phyloP scores from a whole-genome alignment of 1,140 invertebrate species.

The Argopecten irradians region DNA sequence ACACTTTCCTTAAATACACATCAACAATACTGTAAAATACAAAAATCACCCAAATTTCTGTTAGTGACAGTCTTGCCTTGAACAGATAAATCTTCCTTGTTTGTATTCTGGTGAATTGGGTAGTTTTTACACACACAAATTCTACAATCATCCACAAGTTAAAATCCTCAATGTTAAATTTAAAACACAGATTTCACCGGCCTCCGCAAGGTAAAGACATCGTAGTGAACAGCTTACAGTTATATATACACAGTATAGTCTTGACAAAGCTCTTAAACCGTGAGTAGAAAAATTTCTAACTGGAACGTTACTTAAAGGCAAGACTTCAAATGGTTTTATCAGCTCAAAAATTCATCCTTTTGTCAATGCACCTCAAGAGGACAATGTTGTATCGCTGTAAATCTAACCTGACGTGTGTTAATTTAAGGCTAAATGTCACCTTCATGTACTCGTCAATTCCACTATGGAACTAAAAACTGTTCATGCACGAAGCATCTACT shows the following conservation, averaged over 20 bases:
- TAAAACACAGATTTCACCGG: not conserved
- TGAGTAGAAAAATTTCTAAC: not conserved
- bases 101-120: not conserved
- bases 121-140: not conserved
- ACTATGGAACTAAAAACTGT: not conserved
- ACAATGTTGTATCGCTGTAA: not conserved
- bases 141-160: not conserved
- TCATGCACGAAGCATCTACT: not conserved
- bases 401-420: not conserved
- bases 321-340: not conserved
- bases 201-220: not conserved
- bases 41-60: not conserved
- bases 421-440: not conserved
- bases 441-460: not conserved
- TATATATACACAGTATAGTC: slow-evolving; percentile 1
- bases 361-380: not conserved
- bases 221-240: not conserved
- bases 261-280: not conserved
- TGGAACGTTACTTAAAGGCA: not conserved
- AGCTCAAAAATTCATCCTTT: not conserved
- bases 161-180: not conserved
- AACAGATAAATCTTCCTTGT: not conserved
- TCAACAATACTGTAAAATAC: not conserved
- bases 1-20: not conserved
- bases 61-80: not conserved